Conservation (phyloP, 2,113 vertebrate genomes). For the Rhinolophus sinicus region DNA sequence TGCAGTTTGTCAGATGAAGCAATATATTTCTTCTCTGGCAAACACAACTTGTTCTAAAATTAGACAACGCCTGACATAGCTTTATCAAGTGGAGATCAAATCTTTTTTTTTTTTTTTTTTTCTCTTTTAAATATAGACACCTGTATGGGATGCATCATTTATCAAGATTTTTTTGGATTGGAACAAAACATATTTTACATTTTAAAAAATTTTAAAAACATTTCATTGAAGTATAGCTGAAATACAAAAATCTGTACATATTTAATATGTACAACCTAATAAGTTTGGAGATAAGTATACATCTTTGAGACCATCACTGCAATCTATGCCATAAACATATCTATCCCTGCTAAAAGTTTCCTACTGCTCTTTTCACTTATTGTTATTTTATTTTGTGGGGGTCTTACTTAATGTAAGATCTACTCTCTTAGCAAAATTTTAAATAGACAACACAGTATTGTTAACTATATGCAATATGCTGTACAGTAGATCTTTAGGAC, state of each 20-base stretch:
- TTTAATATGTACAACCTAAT: background rate
- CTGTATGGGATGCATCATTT: background rate
- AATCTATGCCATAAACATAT: background rate
- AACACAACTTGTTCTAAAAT: slow-evolving; percentile 50
- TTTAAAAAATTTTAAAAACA: background rate
- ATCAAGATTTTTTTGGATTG: background rate
- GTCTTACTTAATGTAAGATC: background rate
- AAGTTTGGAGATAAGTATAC: background rate
- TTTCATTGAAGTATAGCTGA: background rate
- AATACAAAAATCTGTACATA: background rate
- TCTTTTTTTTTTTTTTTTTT: background rate
- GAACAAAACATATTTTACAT: background rate
- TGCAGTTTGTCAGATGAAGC: slow-evolving; percentile 43
- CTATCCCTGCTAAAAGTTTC: background rate
- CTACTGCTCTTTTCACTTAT: background rate
- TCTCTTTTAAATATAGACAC: background rate
- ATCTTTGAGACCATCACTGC: background rate
- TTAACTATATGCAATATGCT: background rate
- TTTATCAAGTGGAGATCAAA: slow-evolving; percentile 54
- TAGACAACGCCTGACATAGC: slow-evolving; percentile 31
- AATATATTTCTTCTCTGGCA: slow-evolving; percentile 63
- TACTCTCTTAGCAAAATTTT: background rate
- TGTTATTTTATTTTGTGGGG: background rate
- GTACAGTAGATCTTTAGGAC: background rate
- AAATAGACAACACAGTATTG: background rate